These are phyloP conservation scores for Deilephila porcellus DNA, from an alignment of 2,888 invertebrate species.

Conservation along the genomic window DNA sequence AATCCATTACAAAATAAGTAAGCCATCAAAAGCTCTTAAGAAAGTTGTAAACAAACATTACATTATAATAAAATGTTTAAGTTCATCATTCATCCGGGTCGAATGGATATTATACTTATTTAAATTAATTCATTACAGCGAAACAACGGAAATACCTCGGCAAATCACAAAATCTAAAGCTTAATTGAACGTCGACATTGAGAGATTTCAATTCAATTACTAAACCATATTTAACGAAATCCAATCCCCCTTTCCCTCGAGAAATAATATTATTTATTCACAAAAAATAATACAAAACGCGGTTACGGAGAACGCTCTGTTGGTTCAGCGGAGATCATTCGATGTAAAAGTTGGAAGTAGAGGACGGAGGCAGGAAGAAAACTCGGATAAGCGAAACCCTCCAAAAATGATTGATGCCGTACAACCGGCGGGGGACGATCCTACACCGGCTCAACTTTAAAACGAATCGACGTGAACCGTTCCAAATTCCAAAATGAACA, in stretches of 20 bases:
- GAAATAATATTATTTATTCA: constrained; percentile 85
- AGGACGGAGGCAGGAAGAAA: constrained; percentile 78
- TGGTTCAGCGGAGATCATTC: constrained; percentile 83
- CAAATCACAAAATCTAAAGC: constrained; percentile 77
- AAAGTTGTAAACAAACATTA: constrained; percentile 13
- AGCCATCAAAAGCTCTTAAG: constrained; percentile 4
- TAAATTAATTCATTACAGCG: constrained; percentile 72
- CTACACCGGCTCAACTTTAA: constrained; percentile 70
- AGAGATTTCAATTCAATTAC: constrained; percentile 86
- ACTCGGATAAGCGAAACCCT: constrained; percentile 84
- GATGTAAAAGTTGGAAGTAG: constrained; percentile 78
- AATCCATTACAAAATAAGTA: neutral
- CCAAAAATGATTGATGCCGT: constrained; percentile 85
- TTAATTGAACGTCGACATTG: constrained; percentile 85
- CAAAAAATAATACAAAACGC: constrained; percentile 84
- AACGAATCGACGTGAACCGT: constrained; percentile 81
- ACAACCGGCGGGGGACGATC: constrained; percentile 64
- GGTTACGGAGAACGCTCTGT: constrained; percentile 78
- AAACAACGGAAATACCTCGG: constrained; percentile 80
- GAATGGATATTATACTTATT: constrained; percentile 49
- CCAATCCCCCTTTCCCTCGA: constrained; percentile 83
- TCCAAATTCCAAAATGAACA: constrained; percentile 78
- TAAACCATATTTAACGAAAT: constrained; percentile 85
- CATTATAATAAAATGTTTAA: constrained; percentile 28
- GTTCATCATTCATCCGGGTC: constrained; percentile 40